These are phyloP conservation scores for Pyralis farinalis DNA, from an alignment of 2,888 invertebrate species.

Conservation along the genomic window DNA sequence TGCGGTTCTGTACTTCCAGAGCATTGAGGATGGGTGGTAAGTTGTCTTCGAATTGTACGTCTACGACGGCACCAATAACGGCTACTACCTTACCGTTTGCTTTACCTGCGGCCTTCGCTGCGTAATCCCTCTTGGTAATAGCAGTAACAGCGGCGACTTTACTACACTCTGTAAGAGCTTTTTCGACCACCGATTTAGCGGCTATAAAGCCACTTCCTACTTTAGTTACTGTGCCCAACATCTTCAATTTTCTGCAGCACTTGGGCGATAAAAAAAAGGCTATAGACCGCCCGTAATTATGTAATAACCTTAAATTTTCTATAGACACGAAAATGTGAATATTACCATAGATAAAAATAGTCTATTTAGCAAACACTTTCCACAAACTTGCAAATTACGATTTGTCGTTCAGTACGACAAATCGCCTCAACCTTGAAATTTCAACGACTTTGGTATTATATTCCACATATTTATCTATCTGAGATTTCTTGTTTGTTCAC, in stretches of 20 bases:
- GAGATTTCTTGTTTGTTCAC: too few species aligned
- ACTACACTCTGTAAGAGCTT: conserved; percentile 79
- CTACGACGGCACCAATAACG: conserved; percentile 98
- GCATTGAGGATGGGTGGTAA: conserved; percentile 97
- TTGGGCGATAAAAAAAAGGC: conserved; percentile 32
- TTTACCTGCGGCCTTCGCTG: conserved; percentile 51
- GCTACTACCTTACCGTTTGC: conserved; percentile 90
- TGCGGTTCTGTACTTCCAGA: conserved; percentile 93
- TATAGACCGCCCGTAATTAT: conserved; percentile 53
- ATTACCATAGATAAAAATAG: not conserved
- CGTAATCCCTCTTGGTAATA: conserved; percentile 65
- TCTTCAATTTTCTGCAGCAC: conserved; percentile 54
- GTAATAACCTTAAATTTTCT: conserved; percentile 56
- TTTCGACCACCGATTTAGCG: conserved; percentile 80
- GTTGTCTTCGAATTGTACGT: conserved; percentile 96
- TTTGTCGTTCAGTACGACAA: too few species aligned
- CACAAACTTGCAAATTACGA: too few species aligned
- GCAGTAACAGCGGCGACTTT: conserved; percentile 72
- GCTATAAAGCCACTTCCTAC: conserved; percentile 82
- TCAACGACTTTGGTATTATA: too few species aligned
- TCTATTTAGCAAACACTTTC: too few species aligned
- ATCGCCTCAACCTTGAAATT: too few species aligned
- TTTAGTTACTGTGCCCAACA: conserved; percentile 83
- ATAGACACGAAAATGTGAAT: conserved; percentile 22
- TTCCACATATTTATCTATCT: too few species aligned